A percentile compares a stretch with the other conserved stretches of the same genome.
Evolutionary conservation across 2,113 vertebrate genomes (phyloP).

Genomic region (Hippocampus abdominalis): DNA sequence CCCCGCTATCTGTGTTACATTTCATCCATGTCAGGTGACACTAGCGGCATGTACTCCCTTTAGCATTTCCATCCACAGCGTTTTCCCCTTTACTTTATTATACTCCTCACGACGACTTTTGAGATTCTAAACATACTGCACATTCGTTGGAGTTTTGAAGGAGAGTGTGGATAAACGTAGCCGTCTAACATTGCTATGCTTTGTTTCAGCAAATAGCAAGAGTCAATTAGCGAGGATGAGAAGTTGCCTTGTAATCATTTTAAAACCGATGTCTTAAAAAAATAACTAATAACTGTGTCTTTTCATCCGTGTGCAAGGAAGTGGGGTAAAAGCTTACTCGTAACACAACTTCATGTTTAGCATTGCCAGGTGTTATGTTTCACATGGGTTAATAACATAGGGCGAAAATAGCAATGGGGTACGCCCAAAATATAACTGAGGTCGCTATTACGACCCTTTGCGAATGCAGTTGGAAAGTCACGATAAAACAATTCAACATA

Average conservation of each 20-base stretch:
- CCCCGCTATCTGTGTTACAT: neutral
- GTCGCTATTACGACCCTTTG: neutral
- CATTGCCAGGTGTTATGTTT: neutral
- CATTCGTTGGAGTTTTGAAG: neutral
- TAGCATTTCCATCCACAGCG: neutral
- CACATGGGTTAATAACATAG: neutral
- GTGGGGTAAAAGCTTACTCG: neutral
- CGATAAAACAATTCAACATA: neutral
- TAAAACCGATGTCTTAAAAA: neutral
- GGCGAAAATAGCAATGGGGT: conserved; percentile 1
- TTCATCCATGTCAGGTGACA: neutral
- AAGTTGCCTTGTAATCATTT: neutral
- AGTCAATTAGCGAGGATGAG: conserved; percentile 23
- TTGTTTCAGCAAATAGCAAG: conserved; percentile 47
- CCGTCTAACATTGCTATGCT: conserved; percentile 13
- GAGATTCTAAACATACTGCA: neutral
- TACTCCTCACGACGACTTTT: neutral
- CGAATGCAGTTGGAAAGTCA: neutral
- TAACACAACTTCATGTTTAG: neutral
- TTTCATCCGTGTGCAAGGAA: neutral
- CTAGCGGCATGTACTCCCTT: neutral
- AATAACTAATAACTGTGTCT: neutral
- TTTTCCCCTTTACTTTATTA: neutral
- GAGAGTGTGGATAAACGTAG: neutral
- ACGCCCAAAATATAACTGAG: conserved; percentile 2